Percentiles rank a stretch among this genome's conserved stretches.
phyloP scores from a whole-genome alignment of 2,797 vertebrate genomes.

The Tangara arthus region DNA sequence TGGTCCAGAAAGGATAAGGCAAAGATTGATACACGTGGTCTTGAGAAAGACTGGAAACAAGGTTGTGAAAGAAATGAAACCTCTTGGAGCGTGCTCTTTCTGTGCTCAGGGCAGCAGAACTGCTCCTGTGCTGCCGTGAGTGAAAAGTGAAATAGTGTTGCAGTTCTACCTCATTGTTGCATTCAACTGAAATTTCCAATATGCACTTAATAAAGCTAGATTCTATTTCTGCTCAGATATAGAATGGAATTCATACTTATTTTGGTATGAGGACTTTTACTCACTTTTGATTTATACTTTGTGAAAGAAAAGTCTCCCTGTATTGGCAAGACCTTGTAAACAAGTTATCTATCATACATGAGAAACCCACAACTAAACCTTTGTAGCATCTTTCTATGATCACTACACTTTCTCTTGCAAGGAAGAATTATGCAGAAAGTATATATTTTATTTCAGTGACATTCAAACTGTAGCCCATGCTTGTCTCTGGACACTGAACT shows the following conservation, averaged over 20 bases:
- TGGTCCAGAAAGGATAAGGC: neutral
- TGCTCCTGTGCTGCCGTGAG: neutral
- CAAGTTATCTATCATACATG: neutral
- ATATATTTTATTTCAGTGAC: neutral
- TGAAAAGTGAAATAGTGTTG: neutral
- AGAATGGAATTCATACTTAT: neutral
- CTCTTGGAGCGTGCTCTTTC: neutral
- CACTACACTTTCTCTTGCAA: neutral
- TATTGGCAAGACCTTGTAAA: neutral
- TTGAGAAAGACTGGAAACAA: neutral
- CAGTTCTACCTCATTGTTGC: rapidly evolving
- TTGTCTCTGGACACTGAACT: neutral
- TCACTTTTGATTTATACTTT: neutral
- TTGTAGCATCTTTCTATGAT: neutral
- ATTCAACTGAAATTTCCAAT: neutral
- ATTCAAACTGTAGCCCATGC: neutral
- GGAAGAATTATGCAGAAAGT: neutral
- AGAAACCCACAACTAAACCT: neutral
- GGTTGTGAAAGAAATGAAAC: neutral
- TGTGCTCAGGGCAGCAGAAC: neutral
- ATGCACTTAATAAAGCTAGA: neutral
- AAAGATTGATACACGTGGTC: neutral
- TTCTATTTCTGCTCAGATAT: neutral
- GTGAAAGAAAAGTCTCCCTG: neutral
- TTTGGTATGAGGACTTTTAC: neutral